Evolutionary conservation across 2,113 vertebrate genomes (phyloP).

Genomic region (Phalacrocorax pelagicus): DNA sequence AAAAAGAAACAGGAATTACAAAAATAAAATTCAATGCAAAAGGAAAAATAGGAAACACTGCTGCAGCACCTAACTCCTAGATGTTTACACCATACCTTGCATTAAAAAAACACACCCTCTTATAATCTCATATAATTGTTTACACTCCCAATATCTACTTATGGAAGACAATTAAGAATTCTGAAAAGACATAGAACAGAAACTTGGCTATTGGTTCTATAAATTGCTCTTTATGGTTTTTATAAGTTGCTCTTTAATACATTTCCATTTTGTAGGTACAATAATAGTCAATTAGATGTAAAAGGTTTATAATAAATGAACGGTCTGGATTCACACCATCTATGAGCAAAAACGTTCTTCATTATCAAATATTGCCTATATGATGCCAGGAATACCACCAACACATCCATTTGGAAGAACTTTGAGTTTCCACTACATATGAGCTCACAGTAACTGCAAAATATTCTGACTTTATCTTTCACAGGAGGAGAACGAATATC

Average conservation of each 20-base stretch:
- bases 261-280: background rate
- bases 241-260: background rate
- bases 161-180: background rate
- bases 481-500: background rate
- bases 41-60: background rate
- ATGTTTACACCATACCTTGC: background rate
- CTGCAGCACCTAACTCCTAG: background rate
- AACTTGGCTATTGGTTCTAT: background rate
- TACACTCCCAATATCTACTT: background rate
- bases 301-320: constrained; percentile 9
- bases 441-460: background rate
- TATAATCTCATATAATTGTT: background rate
- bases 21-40: background rate
- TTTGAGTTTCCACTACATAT: background rate
- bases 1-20: background rate
- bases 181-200: background rate
- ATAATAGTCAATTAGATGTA: background rate
- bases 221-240: background rate
- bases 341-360: background rate
- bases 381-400: background rate
- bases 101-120: background rate
- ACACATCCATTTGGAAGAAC: background rate
- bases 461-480: background rate
- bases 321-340: background rate
- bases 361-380: background rate